These are phyloP conservation scores for Geodia barretti DNA, from an alignment of 37 sponge, comb jelly and placozoan genomes.

Conservation along the genomic window DNA sequence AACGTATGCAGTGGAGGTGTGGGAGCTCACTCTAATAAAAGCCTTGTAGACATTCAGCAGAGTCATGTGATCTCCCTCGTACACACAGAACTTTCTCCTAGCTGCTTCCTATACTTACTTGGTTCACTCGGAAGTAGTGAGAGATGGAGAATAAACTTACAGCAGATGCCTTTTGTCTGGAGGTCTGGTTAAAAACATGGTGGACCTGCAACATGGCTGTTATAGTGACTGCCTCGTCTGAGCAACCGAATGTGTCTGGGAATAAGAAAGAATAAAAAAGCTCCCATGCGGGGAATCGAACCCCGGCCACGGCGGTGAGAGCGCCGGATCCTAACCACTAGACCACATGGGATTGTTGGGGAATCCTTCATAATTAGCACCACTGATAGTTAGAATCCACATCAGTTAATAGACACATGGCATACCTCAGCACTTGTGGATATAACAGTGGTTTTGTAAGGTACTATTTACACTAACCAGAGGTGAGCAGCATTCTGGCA, in stretches of 20 bases:
- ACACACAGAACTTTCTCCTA: constrained; percentile 71
- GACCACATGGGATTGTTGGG: too few species aligned
- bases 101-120: constrained; percentile 68
- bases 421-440: background rate
- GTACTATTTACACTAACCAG: constrained; percentile 70
- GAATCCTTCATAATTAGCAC: background rate
- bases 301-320: too few species aligned
- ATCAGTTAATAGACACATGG: background rate
- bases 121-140: too few species aligned
- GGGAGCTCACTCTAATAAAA: constrained; percentile 60
- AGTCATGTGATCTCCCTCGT: constrained; percentile 94
- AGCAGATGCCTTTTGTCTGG: constrained; percentile 64
- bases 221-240: constrained; percentile 86
- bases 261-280: too few species aligned
- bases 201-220: constrained; percentile 92
- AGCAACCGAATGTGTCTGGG: constrained; percentile 81
- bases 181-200: constrained; percentile 74
- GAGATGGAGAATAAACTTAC: constrained; percentile 65
- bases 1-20: background rate
- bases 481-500: constrained; percentile 86
- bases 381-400: background rate
- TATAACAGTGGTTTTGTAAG: background rate
- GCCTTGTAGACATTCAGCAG: constrained; percentile 91
- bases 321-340: too few species aligned
- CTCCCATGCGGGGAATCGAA: too few species aligned